phyloP scores from a whole-genome alignment of 2,888 invertebrate species.

The Ditula angustiorana region DNA sequence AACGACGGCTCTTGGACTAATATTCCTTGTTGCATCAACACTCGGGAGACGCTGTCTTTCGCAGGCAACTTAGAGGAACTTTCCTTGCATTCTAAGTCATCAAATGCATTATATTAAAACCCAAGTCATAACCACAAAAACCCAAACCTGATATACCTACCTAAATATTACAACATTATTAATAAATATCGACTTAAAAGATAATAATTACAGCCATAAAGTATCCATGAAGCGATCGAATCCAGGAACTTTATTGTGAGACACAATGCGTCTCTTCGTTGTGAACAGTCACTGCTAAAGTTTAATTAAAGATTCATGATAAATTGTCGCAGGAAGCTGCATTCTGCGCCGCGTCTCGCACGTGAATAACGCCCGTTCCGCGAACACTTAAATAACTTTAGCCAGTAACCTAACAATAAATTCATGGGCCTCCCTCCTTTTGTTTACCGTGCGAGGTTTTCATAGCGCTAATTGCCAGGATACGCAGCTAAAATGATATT shows the following conservation, averaged over 20 bases:
- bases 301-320: slow-evolving; percentile 86
- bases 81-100: too few species aligned
- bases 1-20: too few species aligned
- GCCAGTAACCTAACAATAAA: slow-evolving; percentile 81
- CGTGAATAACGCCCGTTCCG: slow-evolving; percentile 77
- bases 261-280: slow-evolving; percentile 65
- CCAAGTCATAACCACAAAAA: neutral
- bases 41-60: too few species aligned
- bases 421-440: slow-evolving; percentile 77
- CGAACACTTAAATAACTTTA: slow-evolving; percentile 81
- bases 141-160: neutral
- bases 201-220: slow-evolving; percentile 31
- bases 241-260: slow-evolving; percentile 59
- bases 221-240: slow-evolving; percentile 47
- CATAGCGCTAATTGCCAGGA: slow-evolving; percentile 79
- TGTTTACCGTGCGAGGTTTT: slow-evolving; percentile 70
- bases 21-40: too few species aligned
- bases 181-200: neutral
- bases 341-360: slow-evolving; percentile 74
- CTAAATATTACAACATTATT: neutral
- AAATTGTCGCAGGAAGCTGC: slow-evolving; percentile 83
- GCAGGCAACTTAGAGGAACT: too few species aligned
- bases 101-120: too few species aligned
- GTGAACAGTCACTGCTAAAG: slow-evolving; percentile 77
- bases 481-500: slow-evolving; percentile 71